These are phyloP conservation scores for Zapornia atra DNA, from an alignment of 2,113 vertebrate genomes.

Conservation along the genomic window DNA sequence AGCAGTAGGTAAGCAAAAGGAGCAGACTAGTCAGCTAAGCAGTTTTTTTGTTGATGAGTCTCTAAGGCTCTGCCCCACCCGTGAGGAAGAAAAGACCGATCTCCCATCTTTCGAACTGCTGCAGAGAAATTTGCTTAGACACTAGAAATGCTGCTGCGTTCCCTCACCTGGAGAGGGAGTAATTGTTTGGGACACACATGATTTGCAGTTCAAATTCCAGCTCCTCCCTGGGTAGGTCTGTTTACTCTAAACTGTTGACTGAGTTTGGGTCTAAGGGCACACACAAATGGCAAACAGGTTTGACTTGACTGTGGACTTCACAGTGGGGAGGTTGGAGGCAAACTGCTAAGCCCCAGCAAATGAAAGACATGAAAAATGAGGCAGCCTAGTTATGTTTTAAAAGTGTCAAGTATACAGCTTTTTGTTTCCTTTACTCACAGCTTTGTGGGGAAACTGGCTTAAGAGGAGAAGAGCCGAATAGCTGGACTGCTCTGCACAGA, in stretches of 20 bases:
- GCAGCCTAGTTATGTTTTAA: slow-evolving; percentile 22
- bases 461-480: background rate
- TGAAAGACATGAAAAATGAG: slow-evolving; percentile 54
- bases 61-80: background rate
- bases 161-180: slow-evolving; percentile 62
- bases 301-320: slow-evolving; percentile 63
- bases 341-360: slow-evolving; percentile 45
- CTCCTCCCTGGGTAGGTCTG: slow-evolving; percentile 67
- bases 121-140: slow-evolving; percentile 32
- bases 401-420: slow-evolving; percentile 42
- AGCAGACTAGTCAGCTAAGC: slow-evolving; percentile 29
- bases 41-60: background rate
- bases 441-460: slow-evolving; percentile 31
- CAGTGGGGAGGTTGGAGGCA: slow-evolving; percentile 29
- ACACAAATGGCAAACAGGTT: slow-evolving; percentile 68
- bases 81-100: background rate
- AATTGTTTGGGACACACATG: slow-evolving; percentile 54
- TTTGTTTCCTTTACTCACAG: slow-evolving; percentile 51
- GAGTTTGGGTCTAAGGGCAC: slow-evolving; percentile 46
- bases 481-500: background rate
- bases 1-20: slow-evolving; percentile 25
- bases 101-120: background rate
- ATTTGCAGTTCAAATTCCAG: slow-evolving; percentile 61
- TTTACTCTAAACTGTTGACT: slow-evolving; percentile 58
- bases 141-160: slow-evolving; percentile 33